Evolutionary conservation across 2,113 vertebrate species (phyloP).

Genomic region (Hassar affinis): DNA sequence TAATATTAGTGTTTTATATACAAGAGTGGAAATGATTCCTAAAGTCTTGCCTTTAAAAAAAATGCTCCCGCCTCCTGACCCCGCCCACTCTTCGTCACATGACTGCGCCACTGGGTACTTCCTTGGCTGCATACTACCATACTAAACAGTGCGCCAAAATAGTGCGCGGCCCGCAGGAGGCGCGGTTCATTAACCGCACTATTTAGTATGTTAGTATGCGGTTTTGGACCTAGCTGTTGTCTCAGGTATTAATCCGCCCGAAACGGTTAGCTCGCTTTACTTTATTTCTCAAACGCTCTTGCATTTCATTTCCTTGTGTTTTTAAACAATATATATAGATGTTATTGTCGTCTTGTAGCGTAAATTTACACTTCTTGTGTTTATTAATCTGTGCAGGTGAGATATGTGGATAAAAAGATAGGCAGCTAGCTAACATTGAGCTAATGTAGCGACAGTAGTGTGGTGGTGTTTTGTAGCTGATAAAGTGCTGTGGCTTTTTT

Average conservation of each 20-base stretch:
- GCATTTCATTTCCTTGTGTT: neutral
- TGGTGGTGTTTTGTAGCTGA: neutral
- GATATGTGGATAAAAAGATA: neutral
- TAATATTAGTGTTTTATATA: neutral
- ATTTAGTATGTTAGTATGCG: constrained; percentile 31
- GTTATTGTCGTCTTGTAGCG: neutral
- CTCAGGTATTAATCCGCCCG: neutral
- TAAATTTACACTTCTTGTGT: neutral
- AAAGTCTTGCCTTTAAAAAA: neutral
- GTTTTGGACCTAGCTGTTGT: constrained; percentile 1
- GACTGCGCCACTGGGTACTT: neutral
- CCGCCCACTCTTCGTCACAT: neutral
- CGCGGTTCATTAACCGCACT: neutral
- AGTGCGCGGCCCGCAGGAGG: neutral
- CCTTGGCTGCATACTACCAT: neutral
- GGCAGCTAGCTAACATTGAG: neutral
- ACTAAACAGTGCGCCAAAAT: constrained; percentile 2
- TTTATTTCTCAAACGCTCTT: neutral
- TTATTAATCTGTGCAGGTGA: neutral
- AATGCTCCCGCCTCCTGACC: neutral
- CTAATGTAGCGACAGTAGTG: neutral
- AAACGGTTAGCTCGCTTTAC: constrained; percentile 15
- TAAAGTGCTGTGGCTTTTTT: neutral
- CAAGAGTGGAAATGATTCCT: neutral
- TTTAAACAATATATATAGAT: neutral